These are phyloP conservation scores for Metopia argyrocephala DNA, from an alignment of 2,888 invertebrate species.

Conservation along the genomic window DNA sequence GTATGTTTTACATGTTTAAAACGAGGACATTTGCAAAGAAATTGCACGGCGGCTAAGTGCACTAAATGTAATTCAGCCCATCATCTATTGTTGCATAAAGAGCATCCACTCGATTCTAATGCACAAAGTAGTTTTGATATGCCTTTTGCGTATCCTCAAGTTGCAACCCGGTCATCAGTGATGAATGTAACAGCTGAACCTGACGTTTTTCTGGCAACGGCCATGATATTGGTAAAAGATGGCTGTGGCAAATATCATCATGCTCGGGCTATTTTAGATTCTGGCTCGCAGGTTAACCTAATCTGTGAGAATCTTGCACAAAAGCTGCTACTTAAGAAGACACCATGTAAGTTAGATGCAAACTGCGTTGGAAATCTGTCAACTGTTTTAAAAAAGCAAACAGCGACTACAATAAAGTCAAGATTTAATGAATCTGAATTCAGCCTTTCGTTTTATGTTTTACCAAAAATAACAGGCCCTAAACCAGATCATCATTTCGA, in stretches of 20 bases:
- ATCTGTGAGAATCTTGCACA: conserved; percentile 30
- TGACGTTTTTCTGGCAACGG: conserved; percentile 44
- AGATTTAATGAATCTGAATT: background rate
- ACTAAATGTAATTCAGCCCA: background rate
- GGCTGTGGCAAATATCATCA: conserved; percentile 33
- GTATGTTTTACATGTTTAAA: conserved; percentile 20
- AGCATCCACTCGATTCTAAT: background rate
- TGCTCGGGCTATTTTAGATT: conserved; percentile 44
- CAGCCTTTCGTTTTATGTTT: conserved; percentile 3
- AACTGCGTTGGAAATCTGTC: conserved; percentile 11
- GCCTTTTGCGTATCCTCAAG: background rate
- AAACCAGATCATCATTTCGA: conserved; percentile 12
- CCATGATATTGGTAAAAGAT: conserved; percentile 29
- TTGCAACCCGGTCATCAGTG: background rate
- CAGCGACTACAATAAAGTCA: conserved; percentile 29
- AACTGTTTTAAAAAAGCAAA: conserved; percentile 15
- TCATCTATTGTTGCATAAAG: conserved; percentile 7
- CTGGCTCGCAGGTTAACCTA: conserved; percentile 46
- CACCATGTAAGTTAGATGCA: conserved; percentile 5
- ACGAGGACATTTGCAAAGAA: conserved; percentile 1
- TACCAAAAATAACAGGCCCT: conserved; percentile 4
- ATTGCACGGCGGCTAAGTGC: conserved; percentile 3
- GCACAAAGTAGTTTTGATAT: background rate
- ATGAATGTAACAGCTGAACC: conserved; percentile 5
- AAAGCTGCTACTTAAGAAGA: conserved; percentile 8